Conservation (phyloP, 2,797 vertebrate genomes). For the Acipenser ruthenus region DNA sequence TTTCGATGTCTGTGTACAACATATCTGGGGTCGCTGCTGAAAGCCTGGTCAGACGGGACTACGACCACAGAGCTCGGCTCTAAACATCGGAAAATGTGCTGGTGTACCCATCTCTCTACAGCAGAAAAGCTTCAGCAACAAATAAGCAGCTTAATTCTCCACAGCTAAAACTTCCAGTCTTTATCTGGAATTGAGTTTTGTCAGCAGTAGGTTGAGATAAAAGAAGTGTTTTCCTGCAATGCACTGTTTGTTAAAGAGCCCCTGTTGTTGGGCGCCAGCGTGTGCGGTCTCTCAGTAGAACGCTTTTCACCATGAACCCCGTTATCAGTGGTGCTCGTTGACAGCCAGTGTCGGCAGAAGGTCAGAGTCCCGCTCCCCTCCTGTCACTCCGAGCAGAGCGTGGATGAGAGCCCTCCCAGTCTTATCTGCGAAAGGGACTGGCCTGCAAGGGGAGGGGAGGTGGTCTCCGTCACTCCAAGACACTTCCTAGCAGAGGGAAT, state of each 20-base stretch:
- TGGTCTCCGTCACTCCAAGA: constrained; percentile 21
- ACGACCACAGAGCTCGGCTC: too few relatives aligned
- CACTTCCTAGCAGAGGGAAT: constrained; percentile 10
- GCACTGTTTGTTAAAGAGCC: constrained; percentile 31
- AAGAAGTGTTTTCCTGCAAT: constrained; percentile 22
- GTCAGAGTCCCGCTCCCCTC: constrained; percentile 50
- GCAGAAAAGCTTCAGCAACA: too few relatives aligned
- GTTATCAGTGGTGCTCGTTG: constrained; percentile 35
- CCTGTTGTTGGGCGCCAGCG: constrained; percentile 29
- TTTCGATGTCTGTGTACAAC: too few relatives aligned
- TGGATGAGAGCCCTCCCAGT: too few relatives aligned
- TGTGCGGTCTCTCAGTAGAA: constrained; percentile 30
- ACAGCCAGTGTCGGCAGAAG: constrained; percentile 55
- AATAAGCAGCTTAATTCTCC: too few relatives aligned
- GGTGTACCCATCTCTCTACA: too few relatives aligned
- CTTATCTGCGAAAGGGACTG: too few relatives aligned
- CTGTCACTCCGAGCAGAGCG: not conserved
- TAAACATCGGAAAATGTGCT: too few relatives aligned
- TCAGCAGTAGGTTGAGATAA: constrained; percentile 31
- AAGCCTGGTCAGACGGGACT: too few relatives aligned
- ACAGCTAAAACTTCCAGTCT: too few relatives aligned
- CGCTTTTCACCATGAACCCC: constrained; percentile 32
- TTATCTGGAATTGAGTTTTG: constrained; percentile 15
- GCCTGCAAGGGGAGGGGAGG: too few relatives aligned
- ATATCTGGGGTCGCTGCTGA: too few relatives aligned